Evolutionary conservation across 2,113 vertebrate species (phyloP).

Genomic region (Centrocercus urophasianus): DNA sequence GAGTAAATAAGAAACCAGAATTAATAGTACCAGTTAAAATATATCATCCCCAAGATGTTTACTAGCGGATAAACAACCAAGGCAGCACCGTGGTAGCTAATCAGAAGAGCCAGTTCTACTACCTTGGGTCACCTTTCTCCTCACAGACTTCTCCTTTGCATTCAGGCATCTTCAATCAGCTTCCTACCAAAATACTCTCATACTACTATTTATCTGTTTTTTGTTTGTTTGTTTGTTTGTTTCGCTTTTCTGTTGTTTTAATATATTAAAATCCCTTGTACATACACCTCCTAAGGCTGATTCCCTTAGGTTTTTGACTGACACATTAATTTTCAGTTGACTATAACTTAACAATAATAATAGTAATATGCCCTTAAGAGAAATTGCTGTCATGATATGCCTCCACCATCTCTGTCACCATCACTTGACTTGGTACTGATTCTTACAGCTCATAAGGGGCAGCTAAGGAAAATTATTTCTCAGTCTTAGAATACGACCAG

Average conservation of each 20-base stretch:
- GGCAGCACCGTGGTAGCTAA: background rate
- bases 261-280: background rate
- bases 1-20: background rate
- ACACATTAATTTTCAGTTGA: background rate
- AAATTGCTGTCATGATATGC: background rate
- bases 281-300: background rate
- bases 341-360: no score
- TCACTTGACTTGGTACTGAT: background rate
- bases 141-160: background rate
- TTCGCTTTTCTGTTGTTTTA: background rate
- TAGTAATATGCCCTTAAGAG: background rate
- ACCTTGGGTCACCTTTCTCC: background rate
- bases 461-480: background rate
- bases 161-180: background rate
- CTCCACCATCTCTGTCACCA: background rate
- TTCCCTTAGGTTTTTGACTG: background rate
- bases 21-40: background rate
- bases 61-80: background rate
- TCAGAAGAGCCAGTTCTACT: accelerated
- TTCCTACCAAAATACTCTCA: background rate
- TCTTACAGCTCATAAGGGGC: background rate
- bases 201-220: background rate
- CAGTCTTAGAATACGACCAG: background rate
- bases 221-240: background rate
- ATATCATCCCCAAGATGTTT: background rate